Conservation (phyloP, 2,113 vertebrate genomes). For the Neolamprologus ventralis region DNA sequence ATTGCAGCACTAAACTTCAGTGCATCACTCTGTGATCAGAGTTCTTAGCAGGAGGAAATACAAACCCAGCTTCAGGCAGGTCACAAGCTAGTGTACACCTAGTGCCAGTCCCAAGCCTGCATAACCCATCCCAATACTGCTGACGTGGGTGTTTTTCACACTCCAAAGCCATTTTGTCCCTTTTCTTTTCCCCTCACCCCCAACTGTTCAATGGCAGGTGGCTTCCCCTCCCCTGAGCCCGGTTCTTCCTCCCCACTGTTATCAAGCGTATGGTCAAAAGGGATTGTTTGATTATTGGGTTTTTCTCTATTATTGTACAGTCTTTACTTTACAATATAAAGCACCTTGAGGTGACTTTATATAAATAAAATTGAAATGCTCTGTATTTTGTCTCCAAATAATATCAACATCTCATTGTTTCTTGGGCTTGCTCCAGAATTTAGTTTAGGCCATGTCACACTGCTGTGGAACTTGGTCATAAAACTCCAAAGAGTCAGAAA, state of each 20-base stretch:
- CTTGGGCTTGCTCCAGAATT: not conserved
- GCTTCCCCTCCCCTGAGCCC: not conserved
- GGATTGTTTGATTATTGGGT: not conserved
- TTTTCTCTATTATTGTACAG: not conserved
- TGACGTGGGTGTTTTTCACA: not conserved
- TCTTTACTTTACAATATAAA: not conserved
- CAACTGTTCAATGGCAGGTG: not conserved
- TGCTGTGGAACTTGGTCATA: not conserved
- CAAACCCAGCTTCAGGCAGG: not conserved
- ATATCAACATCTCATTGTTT: not conserved
- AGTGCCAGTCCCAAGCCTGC: not conserved
- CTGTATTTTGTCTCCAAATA: not conserved
- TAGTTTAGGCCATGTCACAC: not conserved
- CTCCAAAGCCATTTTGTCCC: not conserved
- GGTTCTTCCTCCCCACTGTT: not conserved
- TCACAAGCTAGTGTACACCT: fast-evolving
- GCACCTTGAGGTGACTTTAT: not conserved
- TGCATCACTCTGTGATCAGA: not conserved
- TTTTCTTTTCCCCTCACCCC: not conserved
- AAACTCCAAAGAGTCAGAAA: not conserved
- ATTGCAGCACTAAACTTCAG: not conserved
- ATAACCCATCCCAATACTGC: not conserved
- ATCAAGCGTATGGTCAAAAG: not conserved
- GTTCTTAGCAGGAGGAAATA: not conserved
- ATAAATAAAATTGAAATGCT: not conserved